phyloP scores from a whole-genome alignment of 2,113 vertebrate species.

The Eurystomus gularis region DNA sequence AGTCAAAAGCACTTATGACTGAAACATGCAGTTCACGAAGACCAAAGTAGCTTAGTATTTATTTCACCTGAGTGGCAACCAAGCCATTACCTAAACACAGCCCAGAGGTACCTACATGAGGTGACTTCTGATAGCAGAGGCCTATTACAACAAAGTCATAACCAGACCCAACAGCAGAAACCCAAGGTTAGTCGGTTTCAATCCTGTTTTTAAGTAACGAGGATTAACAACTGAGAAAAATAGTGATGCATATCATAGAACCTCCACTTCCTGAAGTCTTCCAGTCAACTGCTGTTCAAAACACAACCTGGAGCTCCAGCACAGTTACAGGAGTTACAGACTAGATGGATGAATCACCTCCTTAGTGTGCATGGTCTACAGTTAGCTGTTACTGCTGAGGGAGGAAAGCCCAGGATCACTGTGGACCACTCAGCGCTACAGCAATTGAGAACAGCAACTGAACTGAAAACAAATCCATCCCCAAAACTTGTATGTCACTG shows the following conservation, averaged over 20 bases:
- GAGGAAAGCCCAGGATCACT: neutral
- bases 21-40: neutral
- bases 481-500: neutral
- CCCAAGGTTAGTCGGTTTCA: neutral
- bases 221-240: neutral
- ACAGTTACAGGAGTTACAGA: neutral
- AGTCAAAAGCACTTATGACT: neutral
- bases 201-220: neutral
- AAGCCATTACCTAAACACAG: rapidly evolving
- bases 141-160: neutral
- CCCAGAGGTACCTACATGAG: neutral
- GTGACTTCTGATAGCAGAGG: neutral
- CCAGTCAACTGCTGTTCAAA: neutral
- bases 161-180: neutral
- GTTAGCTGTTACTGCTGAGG: neutral
- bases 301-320: neutral
- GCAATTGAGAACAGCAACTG: neutral
- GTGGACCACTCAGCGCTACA: neutral
- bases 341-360: rapidly evolving
- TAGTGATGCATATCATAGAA: neutral
- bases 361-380: rapidly evolving
- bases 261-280: neutral
- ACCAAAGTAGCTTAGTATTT: neutral
- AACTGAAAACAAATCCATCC: neutral
- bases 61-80: neutral